These are phyloP conservation scores for Typhlichthys subterraneus DNA, from an alignment of 2,797 vertebrate species.

Conservation along the genomic window DNA sequence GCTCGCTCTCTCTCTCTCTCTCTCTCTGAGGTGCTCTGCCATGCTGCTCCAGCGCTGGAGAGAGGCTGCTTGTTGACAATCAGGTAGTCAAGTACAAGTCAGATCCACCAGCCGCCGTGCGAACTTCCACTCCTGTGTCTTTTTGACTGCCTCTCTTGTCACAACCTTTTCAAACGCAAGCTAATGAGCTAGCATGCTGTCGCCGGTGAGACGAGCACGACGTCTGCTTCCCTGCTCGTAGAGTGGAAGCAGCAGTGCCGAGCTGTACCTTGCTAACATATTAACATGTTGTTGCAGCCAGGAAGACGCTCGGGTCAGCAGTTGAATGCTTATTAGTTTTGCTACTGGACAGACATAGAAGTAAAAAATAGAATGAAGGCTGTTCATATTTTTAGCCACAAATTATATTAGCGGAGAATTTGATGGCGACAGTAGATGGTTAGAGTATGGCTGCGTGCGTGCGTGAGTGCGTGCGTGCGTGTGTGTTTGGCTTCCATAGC, in stretches of 20 bases:
- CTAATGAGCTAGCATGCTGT: slow-evolving; percentile 32
- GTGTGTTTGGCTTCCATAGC: not conserved
- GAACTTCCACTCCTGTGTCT: slow-evolving; percentile 20
- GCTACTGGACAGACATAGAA: not conserved
- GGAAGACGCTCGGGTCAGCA: no score
- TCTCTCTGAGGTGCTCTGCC: slow-evolving; percentile 17
- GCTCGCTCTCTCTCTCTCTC: no score
- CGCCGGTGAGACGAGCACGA: not conserved
- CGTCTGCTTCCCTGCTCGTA: slow-evolving; percentile 12
- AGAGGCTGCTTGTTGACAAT: slow-evolving; percentile 58
- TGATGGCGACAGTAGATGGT: not conserved
- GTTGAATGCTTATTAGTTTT: not conserved
- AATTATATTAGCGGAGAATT: slow-evolving; percentile 7
- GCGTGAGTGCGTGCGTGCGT: slow-evolving; percentile 4
- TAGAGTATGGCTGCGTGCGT: not conserved
- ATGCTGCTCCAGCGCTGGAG: slow-evolving; percentile 43
- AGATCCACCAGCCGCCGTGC: slow-evolving; percentile 23
- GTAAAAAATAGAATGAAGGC: no score
- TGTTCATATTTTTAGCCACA: slow-evolving; percentile 3
- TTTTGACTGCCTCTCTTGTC: slow-evolving; percentile 16
- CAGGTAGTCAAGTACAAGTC: slow-evolving; percentile 37
- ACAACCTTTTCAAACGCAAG: slow-evolving; percentile 24
- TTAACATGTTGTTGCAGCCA: no score
- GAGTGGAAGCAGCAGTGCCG: not conserved
- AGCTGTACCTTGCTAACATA: no score